These are phyloP conservation scores for Adrianichthys oophorus DNA, from an alignment of 2,797 vertebrate species.

Conservation along the genomic window DNA sequence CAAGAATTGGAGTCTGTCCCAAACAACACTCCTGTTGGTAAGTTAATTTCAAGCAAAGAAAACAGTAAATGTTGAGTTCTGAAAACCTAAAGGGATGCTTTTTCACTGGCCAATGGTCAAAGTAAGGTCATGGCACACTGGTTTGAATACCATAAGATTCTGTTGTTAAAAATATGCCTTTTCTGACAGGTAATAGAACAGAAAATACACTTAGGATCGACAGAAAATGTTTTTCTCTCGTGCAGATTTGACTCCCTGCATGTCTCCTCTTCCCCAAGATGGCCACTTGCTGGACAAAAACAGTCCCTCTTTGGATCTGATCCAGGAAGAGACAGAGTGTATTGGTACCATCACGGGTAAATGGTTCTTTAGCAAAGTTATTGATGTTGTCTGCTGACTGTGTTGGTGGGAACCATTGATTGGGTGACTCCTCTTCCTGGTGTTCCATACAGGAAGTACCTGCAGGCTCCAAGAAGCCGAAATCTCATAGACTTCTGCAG, in stretches of 20 bases:
- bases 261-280: constrained; percentile 88
- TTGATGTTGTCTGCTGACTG: not conserved
- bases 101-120: no score
- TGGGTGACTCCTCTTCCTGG: no score
- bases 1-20: constrained; percentile 93
- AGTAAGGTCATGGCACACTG: no score
- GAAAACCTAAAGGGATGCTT: not conserved
- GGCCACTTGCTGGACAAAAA: constrained; percentile 67
- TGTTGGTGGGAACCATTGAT: no score
- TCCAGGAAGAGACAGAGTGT: constrained; percentile 87
- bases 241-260: constrained; percentile 89
- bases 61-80: not conserved
- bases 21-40: constrained; percentile 92
- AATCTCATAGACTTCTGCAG: no score
- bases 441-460: no score
- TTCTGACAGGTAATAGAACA: no score
- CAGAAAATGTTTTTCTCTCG: not conserved
- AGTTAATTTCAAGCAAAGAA: constrained; percentile 33
- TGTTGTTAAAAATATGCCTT: no score
- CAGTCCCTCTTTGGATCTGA: constrained; percentile 78
- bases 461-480: no score
- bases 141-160: no score
- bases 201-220: no score
- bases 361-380: not conserved
- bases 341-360: constrained; percentile 86